Conservation (phyloP, 2,113 vertebrate genomes). For the Meles meles region DNA sequence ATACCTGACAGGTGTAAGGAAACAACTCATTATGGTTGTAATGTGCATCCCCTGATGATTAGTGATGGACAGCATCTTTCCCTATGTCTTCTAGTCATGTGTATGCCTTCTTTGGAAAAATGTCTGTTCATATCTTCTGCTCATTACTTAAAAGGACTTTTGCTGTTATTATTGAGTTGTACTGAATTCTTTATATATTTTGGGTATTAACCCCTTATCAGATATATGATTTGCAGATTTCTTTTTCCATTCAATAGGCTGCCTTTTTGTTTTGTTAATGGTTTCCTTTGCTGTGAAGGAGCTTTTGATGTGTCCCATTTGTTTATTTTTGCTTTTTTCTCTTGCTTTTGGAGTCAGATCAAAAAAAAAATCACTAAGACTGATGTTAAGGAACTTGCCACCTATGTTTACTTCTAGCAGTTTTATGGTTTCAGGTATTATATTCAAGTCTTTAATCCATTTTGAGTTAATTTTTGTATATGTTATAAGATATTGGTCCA, state of each 20-base stretch:
- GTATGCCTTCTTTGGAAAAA: not conserved
- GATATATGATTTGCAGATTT: not conserved
- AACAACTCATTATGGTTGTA: not conserved
- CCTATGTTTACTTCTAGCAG: not conserved
- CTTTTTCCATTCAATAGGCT: not conserved
- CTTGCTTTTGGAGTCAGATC: not conserved
- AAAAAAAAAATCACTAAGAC: not conserved
- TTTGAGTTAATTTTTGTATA: not conserved
- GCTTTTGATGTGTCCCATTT: not conserved
- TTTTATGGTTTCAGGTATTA: not conserved
- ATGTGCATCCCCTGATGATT: not conserved
- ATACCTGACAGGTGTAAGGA: not conserved
- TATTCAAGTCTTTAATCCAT: not conserved
- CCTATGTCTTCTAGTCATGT: not conserved
- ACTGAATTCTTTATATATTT: not conserved
- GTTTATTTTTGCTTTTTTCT: not conserved
- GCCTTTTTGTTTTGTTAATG: not conserved
- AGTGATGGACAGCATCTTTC: not conserved
- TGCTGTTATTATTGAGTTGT: not conserved
- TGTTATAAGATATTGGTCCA: not conserved
- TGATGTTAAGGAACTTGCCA: not conserved
- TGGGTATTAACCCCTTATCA: not conserved
- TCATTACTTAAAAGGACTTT: not conserved
- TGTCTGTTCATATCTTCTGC: not conserved
- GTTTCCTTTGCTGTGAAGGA: not conserved